Evolutionary conservation across 2,888 invertebrate species (phyloP).

Genomic region (Odontomyia ornata): DNA sequence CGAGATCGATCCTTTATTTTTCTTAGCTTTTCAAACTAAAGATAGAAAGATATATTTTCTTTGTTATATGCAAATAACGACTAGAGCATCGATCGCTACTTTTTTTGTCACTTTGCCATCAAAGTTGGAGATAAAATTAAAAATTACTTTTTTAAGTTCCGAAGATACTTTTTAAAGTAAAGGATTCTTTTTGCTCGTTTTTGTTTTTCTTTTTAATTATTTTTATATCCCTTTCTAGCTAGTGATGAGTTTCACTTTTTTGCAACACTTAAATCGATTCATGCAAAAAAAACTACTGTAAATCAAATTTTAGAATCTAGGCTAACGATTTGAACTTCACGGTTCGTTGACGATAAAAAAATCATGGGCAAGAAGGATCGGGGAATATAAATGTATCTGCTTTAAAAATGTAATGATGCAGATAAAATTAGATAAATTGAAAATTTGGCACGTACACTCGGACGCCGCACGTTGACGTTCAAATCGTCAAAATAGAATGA

Average conservation of each 20-base stretch:
- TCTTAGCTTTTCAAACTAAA: no score
- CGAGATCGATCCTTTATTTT: not conserved
- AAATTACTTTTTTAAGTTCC: no score
- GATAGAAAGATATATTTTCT: no score
- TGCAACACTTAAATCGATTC: not conserved
- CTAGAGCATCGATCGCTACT: not conserved
- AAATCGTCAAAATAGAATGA: not conserved
- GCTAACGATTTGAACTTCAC: conserved; percentile 24
- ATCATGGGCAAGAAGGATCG: no score
- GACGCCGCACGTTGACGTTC: conserved; percentile 2
- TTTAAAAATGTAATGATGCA: conserved; percentile 8
- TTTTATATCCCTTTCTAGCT: not conserved
- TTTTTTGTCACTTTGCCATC: not conserved
- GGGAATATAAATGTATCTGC: no score
- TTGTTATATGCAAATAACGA: not conserved
- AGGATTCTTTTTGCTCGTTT: no score
- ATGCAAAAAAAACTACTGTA: not conserved
- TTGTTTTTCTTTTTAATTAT: not conserved
- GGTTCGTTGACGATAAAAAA: not conserved
- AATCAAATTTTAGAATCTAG: not conserved
- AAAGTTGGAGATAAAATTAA: not conserved
- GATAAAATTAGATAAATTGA: conserved; percentile 32
- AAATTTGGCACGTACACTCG: conserved; percentile 19
- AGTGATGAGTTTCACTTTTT: not conserved
- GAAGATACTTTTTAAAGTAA: no score